Evolutionary conservation across 2,113 vertebrate genomes (phyloP).

Genomic region (Bettongia penicillata): DNA sequence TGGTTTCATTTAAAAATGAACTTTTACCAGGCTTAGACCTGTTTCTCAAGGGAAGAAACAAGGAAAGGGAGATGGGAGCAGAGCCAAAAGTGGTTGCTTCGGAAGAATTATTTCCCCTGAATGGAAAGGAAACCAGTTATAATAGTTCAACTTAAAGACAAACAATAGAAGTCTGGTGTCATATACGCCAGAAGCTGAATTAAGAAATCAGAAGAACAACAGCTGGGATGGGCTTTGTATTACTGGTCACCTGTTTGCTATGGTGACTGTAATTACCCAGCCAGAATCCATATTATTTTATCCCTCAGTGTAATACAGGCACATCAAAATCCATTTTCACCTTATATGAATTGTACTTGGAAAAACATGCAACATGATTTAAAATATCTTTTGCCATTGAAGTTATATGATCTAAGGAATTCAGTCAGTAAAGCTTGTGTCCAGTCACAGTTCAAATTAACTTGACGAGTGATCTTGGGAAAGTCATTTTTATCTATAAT

Average conservation of each 20-base stretch:
- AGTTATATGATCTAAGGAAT: neutral
- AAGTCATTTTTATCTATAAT: neutral
- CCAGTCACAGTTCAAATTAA: neutral
- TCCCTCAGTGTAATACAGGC: neutral
- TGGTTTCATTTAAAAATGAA: constrained; percentile 62
- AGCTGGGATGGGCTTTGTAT: constrained; percentile 46
- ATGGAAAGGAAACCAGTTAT: constrained; percentile 71
- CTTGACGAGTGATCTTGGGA: neutral
- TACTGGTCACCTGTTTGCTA: constrained; percentile 61
- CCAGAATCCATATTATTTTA: neutral
- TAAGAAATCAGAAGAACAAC: constrained; percentile 71
- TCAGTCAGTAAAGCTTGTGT: neutral
- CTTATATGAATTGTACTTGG: neutral
- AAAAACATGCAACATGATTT: neutral
- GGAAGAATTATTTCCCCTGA: constrained; percentile 63
- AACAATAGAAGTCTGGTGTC: constrained; percentile 64
- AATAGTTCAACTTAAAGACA: constrained; percentile 63
- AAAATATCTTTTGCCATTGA: neutral
- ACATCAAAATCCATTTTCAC: constrained; percentile 29
- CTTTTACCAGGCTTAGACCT: constrained; percentile 70
- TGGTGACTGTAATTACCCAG: constrained; percentile 13
- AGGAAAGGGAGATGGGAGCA: constrained; percentile 61
- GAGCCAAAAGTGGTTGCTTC: constrained; percentile 61
- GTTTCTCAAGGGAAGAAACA: constrained; percentile 60
- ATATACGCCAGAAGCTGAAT: constrained; percentile 63